phyloP scores from a whole-genome alignment of 2,888 invertebrate genomes.

The Hetaerina titia region DNA sequence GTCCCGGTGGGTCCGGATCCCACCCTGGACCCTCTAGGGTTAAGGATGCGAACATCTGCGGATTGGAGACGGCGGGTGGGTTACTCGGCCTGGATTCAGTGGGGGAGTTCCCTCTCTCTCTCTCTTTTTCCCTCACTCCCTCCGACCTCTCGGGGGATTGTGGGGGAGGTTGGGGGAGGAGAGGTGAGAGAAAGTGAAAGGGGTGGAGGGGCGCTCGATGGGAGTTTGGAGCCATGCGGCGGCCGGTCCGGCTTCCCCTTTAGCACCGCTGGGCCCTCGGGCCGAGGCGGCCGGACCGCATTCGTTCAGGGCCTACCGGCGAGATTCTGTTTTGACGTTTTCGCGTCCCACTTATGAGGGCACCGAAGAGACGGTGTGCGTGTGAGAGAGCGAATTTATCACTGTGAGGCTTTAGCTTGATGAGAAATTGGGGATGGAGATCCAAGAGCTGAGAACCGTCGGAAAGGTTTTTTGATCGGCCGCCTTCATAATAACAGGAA shows the following conservation, averaged over 20 bases:
- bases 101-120: conserved; percentile 42
- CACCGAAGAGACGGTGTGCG: not conserved
- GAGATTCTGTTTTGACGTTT: conserved; percentile 27
- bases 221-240: not conserved
- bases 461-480: not conserved
- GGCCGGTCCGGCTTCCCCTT: not conserved
- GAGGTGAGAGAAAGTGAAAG: not conserved
- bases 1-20: not conserved
- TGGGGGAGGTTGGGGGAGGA: not conserved
- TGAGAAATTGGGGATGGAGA: not conserved
- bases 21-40: conserved; percentile 1
- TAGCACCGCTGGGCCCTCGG: not conserved
- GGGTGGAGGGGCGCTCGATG: not conserved
- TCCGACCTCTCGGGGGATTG: not conserved
- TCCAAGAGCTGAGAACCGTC: not conserved
- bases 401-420: not conserved
- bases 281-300: not conserved
- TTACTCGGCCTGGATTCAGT: conserved; percentile 47
- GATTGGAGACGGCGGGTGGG: not conserved
- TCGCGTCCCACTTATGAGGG: conserved; percentile 2
- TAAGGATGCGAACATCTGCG: conserved; percentile 44
- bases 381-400: conserved; percentile 18
- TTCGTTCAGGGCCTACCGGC: not conserved
- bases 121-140: not conserved
- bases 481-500: not conserved